phyloP scores from a whole-genome alignment of 2,113 vertebrate genomes.

The Parotia lawesii region DNA sequence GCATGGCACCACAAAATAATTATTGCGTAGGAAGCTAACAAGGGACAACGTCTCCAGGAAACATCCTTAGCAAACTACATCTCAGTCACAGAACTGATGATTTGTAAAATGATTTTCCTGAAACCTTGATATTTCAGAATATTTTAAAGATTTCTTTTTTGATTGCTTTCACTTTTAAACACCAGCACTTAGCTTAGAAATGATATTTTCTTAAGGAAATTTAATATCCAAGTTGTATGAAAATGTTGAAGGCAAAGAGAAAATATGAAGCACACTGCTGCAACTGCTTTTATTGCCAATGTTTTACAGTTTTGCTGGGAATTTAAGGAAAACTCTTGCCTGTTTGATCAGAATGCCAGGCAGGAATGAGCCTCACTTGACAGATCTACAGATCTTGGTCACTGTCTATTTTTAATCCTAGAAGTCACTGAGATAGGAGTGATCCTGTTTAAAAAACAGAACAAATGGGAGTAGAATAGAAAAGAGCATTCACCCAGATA shows the following conservation, averaged over 20 bases:
- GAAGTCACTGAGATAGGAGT: not conserved
- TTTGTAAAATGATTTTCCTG: not conserved
- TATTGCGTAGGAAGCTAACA: not conserved
- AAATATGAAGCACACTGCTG: not conserved
- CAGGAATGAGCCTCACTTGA: not conserved
- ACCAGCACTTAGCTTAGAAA: not conserved
- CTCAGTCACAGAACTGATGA: not conserved
- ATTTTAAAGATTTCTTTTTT: not conserved
- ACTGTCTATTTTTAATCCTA: not conserved
- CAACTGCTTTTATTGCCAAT: not conserved
- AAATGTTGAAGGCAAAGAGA: not conserved
- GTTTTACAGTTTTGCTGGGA: not conserved
- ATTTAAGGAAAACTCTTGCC: not conserved
- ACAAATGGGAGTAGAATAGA: not conserved
- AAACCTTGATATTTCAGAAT: not conserved
- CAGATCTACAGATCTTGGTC: not conserved
- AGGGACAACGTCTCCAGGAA: not conserved
- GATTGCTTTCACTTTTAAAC: not conserved
- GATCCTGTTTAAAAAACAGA: not conserved
- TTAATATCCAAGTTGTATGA: not conserved
- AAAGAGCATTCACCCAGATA: constrained; percentile 6
- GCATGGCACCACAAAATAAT: constrained; percentile 12
- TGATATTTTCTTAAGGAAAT: not conserved
- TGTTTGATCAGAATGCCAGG: not conserved
- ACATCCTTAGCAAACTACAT: not conserved